Percentiles rank a stretch among this genome's conserved stretches.
These are phyloP conservation scores for Catalaphyllia jardinei DNA, from an alignment of 64 coral and sea anemone species.

Conservation along the genomic window DNA sequence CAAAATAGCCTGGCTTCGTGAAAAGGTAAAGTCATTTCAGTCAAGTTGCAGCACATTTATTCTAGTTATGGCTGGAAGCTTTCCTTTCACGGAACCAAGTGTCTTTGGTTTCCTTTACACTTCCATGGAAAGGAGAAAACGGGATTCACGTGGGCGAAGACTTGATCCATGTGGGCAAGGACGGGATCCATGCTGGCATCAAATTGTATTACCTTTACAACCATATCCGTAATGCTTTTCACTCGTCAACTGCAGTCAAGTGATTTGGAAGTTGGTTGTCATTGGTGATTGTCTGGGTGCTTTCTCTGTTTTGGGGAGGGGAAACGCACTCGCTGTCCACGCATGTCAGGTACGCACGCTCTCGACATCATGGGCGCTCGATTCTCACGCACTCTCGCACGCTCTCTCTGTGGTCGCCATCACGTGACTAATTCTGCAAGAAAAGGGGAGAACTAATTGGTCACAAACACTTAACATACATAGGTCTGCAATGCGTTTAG, in stretches of 20 bases:
- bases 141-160: background rate
- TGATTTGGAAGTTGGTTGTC: slow-evolving; percentile 19
- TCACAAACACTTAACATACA: no score
- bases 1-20: background rate
- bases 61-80: background rate
- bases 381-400: slow-evolving; percentile 67
- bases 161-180: background rate
- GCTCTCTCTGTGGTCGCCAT: slow-evolving; percentile 48
- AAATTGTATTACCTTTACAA: background rate
- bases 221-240: background rate
- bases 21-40: background rate
- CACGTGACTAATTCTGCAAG: slow-evolving; percentile 38
- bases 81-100: background rate
- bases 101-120: background rate
- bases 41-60: background rate
- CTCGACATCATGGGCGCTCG: slow-evolving; percentile 1
- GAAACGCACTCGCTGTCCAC: slow-evolving; percentile 45
- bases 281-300: slow-evolving; percentile 15
- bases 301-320: slow-evolving; percentile 1
- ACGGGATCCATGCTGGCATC: background rate
- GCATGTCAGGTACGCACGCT: slow-evolving; percentile 1
- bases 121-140: background rate
- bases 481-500: background rate
- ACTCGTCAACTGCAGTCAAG: background rate
- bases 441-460: background rate